Evolutionary conservation across 2,888 invertebrate genomes (phyloP).

Genomic region (Thymelicus acteon): DNA sequence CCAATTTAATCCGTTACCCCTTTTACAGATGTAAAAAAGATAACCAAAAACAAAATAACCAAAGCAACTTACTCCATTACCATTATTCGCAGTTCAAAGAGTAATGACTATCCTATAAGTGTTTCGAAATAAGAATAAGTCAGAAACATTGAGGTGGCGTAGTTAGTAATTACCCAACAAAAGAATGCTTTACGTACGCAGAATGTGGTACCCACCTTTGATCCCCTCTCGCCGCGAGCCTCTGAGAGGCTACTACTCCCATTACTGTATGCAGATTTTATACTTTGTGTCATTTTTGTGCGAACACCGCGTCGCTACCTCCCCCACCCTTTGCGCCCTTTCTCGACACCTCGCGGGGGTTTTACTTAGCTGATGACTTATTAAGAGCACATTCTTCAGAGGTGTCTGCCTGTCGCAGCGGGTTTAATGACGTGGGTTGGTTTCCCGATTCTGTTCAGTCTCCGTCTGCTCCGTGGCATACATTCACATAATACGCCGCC

Average conservation of each 20-base stretch:
- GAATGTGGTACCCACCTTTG: conserved; percentile 59
- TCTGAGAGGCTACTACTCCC: conserved; percentile 74
- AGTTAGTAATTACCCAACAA: conserved; percentile 37
- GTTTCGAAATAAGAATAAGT: conserved; percentile 24
- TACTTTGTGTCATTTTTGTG: conserved; percentile 83
- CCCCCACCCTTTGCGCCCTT: conserved; percentile 44
- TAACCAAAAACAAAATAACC: neutral
- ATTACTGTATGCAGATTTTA: conserved; percentile 82
- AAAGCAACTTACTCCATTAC: too few species aligned
- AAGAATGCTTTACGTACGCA: conserved; percentile 39
- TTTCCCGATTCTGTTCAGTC: conserved; percentile 59
- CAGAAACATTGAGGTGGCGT: conserved; percentile 16
- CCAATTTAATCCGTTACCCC: too few species aligned
- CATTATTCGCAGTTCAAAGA: too few species aligned
- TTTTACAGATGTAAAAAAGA: too few species aligned
- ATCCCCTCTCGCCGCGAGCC: conserved; percentile 67
- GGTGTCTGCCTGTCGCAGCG: conserved; percentile 79
- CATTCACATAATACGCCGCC: conserved; percentile 50
- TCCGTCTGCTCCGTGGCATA: conserved; percentile 63
- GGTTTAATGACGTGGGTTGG: conserved; percentile 79
- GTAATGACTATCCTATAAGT: neutral
- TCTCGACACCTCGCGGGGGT: conserved; percentile 52
- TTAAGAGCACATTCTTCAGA: conserved; percentile 84
- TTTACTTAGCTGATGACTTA: conserved; percentile 85
- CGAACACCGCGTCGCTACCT: conserved; percentile 58